Percentiles rank a stretch among this genome's conserved stretches.
Conservation (phyloP, 2,888 invertebrate species). For the Scaptomyza cyrtandrae region DNA sequence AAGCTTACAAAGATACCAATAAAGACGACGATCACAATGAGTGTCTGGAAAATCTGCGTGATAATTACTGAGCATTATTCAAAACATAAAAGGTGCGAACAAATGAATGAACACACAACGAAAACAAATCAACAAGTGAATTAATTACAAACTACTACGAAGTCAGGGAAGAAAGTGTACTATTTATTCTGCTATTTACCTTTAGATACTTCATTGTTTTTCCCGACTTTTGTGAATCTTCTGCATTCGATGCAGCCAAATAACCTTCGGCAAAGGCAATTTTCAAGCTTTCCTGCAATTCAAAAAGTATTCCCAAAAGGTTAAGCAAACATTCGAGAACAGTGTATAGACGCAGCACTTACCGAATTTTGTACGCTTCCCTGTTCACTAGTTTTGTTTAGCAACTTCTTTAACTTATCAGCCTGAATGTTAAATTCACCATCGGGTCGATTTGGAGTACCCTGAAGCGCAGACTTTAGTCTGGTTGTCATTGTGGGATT, state of each 20-base stretch:
- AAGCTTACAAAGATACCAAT: slow-evolving; percentile 91
- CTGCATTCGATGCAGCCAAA: slow-evolving; percentile 88
- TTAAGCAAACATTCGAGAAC: background rate
- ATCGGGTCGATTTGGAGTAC: slow-evolving; percentile 69
- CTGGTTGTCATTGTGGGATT: slow-evolving; percentile 90
- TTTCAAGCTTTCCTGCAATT: slow-evolving; percentile 89
- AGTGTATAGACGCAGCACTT: background rate
- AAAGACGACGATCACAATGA: slow-evolving; percentile 90
- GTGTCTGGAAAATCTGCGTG: slow-evolving; percentile 88
- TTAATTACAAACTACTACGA: too few species aligned
- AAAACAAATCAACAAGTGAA: background rate
- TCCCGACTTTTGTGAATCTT: slow-evolving; percentile 84
- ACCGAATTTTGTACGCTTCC: slow-evolving; percentile 67
- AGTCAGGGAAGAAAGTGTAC: background rate
- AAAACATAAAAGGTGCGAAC: slow-evolving; percentile 29
- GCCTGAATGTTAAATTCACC: slow-evolving; percentile 66
- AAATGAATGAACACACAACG: slow-evolving; percentile 10
- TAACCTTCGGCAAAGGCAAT: slow-evolving; percentile 97
- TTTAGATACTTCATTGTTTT: slow-evolving; percentile 86
- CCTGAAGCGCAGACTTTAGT: slow-evolving; percentile 85
- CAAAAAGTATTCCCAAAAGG: background rate
- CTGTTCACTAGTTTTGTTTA: slow-evolving; percentile 62
- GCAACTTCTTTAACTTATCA: slow-evolving; percentile 77
- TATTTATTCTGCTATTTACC: slow-evolving; percentile 55
- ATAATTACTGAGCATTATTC: slow-evolving; percentile 62